A percentile compares a stretch with the other conserved stretches of the same genome.
Evolutionary conservation across 2,113 vertebrate species (phyloP).

Genomic region (Brachypteracias leptosomus): DNA sequence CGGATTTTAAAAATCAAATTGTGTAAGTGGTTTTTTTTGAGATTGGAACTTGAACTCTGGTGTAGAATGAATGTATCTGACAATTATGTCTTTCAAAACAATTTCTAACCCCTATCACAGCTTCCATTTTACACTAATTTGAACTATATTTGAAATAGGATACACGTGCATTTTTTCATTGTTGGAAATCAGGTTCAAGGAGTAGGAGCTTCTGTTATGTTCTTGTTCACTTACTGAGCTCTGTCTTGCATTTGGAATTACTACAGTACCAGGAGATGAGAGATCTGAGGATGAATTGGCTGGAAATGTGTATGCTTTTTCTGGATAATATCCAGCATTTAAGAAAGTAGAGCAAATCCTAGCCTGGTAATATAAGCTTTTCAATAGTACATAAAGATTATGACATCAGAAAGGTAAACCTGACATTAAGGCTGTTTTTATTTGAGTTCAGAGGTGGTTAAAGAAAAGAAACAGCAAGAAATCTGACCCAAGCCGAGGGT

Average conservation of each 20-base stretch:
- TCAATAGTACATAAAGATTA: conserved; percentile 89
- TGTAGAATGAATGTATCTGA: conserved; percentile 13
- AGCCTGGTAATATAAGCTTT: conserved; percentile 88
- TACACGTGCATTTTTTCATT: conserved; percentile 30
- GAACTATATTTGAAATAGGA: conserved; percentile 41
- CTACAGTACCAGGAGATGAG: conserved; percentile 48
- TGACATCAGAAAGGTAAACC: conserved; percentile 92
- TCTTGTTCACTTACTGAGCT: conserved; percentile 7
- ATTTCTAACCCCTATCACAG: not conserved
- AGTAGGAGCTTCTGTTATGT: conserved; percentile 34
- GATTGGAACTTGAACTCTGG: conserved; percentile 19
- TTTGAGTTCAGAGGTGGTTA: conserved; percentile 80
- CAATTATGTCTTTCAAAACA: conserved; percentile 10
- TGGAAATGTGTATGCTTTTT: conserved; percentile 71
- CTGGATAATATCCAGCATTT: conserved; percentile 85
- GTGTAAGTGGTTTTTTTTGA: conserved; percentile 3
- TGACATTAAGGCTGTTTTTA: conserved; percentile 82
- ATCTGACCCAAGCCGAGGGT: conserved; percentile 57
- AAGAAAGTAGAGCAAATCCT: conserved; percentile 87
- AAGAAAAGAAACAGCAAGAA: conserved; percentile 78
- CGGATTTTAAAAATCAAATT: not conserved
- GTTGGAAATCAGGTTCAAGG: conserved; percentile 4
- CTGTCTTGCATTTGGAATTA: conserved; percentile 61
- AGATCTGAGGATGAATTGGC: conserved; percentile 62
- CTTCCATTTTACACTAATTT: conserved; percentile 32